Evolutionary conservation across 2,888 invertebrate genomes (phyloP).

Genomic region (Cephus pulcher): DNA sequence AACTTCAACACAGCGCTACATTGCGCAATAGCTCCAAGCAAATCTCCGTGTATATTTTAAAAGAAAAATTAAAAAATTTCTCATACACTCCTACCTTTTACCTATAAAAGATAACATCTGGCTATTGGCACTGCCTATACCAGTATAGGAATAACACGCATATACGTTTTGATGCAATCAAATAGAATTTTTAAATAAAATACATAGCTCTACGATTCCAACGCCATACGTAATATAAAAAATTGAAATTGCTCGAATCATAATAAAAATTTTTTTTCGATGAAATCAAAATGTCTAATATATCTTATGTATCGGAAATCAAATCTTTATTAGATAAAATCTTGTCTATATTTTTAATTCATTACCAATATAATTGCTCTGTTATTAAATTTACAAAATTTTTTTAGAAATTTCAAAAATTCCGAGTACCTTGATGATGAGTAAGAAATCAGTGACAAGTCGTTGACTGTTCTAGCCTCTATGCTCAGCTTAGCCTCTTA

Average conservation of each 20-base stretch:
- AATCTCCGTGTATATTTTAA: neutral
- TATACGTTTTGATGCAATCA: neutral
- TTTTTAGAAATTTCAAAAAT: neutral
- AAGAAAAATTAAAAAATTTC: neutral
- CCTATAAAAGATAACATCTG: neutral
- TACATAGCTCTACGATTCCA: neutral
- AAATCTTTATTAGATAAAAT: neutral
- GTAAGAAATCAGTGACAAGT: neutral
- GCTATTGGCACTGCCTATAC: neutral
- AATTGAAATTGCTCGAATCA: neutral
- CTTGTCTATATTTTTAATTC: neutral
- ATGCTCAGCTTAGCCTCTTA: conserved; percentile 15
- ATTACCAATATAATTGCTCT: neutral
- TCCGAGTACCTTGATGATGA: neutral
- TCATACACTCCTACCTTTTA: neutral
- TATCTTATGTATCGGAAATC: neutral
- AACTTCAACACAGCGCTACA: neutral
- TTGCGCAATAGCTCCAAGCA: neutral
- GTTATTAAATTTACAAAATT: neutral
- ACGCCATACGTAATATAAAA: neutral
- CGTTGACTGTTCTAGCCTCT: neutral
- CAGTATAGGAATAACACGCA: neutral
- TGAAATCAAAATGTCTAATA: neutral
- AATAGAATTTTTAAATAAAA: neutral
- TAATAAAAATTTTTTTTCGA: neutral